Evolutionary conservation across 2,797 vertebrate genomes (phyloP).

Genomic region (Pristis pectinata): DNA sequence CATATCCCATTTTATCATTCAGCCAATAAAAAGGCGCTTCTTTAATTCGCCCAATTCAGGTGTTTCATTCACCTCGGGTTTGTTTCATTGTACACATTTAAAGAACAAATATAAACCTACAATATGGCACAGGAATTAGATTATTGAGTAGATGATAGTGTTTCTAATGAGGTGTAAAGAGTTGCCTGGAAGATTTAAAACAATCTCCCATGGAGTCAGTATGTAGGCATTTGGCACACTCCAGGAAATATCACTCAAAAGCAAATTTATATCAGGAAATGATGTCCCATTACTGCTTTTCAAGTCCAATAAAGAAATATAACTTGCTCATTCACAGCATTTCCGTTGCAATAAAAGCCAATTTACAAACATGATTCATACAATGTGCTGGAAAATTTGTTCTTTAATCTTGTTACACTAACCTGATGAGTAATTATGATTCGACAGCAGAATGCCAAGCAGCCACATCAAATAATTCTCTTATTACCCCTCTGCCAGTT

Average conservation of each 20-base stretch:
- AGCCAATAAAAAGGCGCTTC: background rate
- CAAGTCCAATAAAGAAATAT: constrained; percentile 18
- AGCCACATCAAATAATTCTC: background rate
- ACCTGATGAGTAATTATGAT: background rate
- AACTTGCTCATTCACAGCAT: constrained; percentile 15
- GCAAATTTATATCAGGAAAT: constrained; percentile 40
- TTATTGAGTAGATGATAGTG: background rate
- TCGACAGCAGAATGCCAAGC: background rate
- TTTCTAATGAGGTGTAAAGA: constrained; percentile 36
- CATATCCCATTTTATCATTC: background rate
- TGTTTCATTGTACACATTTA: too few relatives aligned
- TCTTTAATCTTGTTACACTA: background rate
- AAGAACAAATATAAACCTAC: background rate
- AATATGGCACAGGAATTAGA: too few relatives aligned
- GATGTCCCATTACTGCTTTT: constrained; percentile 40
- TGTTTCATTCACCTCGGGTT: background rate
- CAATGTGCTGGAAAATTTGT: background rate
- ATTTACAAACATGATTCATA: background rate
- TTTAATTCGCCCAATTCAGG: background rate
- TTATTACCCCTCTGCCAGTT: background rate
- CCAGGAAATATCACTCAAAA: constrained; percentile 42
- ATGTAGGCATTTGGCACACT: constrained; percentile 41
- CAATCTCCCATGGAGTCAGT: constrained; percentile 41
- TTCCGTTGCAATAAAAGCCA: constrained; percentile 32
- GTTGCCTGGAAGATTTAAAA: constrained; percentile 43